A percentile compares a stretch with the other conserved stretches of the same genome.
phyloP scores from a whole-genome alignment of 2,113 vertebrate genomes.

The Emydura subglobosa region DNA sequence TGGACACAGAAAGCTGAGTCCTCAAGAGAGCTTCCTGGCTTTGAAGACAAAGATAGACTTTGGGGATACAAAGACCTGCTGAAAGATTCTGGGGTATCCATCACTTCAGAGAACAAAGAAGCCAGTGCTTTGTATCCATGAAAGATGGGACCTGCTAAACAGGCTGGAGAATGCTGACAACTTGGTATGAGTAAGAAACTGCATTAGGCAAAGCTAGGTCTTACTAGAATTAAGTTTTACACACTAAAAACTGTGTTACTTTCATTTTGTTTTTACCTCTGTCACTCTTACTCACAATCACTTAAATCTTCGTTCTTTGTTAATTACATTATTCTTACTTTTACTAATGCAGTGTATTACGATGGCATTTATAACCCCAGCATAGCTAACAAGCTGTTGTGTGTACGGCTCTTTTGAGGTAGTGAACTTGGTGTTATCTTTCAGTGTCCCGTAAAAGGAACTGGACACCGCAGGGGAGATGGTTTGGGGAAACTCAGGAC shows the following conservation, averaged over 20 bases:
- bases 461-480: not conserved
- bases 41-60: not conserved
- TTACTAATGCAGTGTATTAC: not conserved
- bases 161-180: not conserved
- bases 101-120: not conserved
- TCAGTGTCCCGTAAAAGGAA: not conserved
- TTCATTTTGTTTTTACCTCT: not conserved
- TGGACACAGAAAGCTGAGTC: not conserved
- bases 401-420: not conserved
- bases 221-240: not conserved
- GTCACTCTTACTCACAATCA: not conserved
- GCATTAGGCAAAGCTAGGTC: not conserved
- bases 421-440: not conserved
- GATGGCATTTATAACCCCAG: not conserved
- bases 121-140: not conserved
- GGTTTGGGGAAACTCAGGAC: not conserved
- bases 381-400: not conserved
- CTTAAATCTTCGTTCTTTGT: not conserved
- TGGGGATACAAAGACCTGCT: not conserved
- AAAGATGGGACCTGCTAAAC: not conserved
- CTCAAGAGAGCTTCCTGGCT: not conserved
- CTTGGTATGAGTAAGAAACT: not conserved
- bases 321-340: not conserved
- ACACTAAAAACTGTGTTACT: not conserved
- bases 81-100: not conserved